These are phyloP conservation scores for Nineta flava DNA, from an alignment of 2,888 invertebrate genomes.

Conservation along the genomic window DNA sequence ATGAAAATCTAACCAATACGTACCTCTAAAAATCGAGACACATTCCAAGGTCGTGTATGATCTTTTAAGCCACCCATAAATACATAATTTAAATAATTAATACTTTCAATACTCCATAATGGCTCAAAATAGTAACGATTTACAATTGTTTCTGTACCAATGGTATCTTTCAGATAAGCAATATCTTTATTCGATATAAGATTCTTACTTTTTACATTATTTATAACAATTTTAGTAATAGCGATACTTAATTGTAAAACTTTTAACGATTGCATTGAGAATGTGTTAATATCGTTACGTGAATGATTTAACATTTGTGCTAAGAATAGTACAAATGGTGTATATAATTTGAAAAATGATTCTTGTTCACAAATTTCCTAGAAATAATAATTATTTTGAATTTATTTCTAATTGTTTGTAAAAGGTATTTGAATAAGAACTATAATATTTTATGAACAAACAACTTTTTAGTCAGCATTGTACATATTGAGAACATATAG, in stretches of 20 bases:
- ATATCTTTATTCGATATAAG: neutral
- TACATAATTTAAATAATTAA: neutral
- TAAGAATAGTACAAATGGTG: neutral
- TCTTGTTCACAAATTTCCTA: neutral
- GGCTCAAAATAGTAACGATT: neutral
- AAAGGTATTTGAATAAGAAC: too few species aligned
- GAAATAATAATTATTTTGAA: neutral
- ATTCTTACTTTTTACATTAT: too few species aligned
- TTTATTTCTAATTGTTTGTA: too few species aligned
- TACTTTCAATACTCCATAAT: neutral
- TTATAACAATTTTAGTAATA: too few species aligned
- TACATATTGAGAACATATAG: too few species aligned
- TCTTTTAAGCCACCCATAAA: neutral
- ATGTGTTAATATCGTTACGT: neutral
- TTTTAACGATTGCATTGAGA: neutral
- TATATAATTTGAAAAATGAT: neutral
- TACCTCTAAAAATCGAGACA: neutral
- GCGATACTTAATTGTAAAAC: too few species aligned
- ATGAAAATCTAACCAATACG: too few species aligned
- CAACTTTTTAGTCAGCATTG: too few species aligned
- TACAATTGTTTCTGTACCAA: neutral
- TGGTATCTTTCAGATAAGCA: neutral
- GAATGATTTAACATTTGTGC: neutral
- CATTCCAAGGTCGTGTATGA: neutral
- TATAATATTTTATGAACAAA: too few species aligned